Percentiles rank a stretch among this genome's conserved stretches.
Evolutionary conservation across 35 echinoderm and acorn worm genomes (phyloP).

Genomic region (Ophioderma brevispina): DNA sequence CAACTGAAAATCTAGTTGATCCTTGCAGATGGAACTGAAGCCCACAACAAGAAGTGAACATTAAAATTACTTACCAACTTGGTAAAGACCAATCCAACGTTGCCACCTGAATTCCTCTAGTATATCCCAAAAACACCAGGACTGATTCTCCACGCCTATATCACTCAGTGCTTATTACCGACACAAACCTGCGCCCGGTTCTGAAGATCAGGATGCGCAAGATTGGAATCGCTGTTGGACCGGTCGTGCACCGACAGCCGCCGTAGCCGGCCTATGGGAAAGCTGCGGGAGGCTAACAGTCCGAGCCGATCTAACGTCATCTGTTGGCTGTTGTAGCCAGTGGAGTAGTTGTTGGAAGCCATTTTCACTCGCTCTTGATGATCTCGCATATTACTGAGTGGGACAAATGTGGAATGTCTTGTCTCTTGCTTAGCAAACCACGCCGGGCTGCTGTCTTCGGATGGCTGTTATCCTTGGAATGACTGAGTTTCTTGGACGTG

Average conservation of each 20-base stretch:
- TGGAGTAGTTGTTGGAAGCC: not conserved
- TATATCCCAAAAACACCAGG: slow-evolving; percentile 92
- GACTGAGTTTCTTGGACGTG: too few species aligned
- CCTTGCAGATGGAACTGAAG: too few species aligned
- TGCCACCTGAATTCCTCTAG: slow-evolving; percentile 69
- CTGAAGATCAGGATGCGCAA: slow-evolving; percentile 78
- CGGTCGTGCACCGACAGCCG: slow-evolving; percentile 86
- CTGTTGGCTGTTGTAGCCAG: not conserved
- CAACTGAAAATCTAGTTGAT: too few species aligned
- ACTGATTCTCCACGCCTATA: slow-evolving; percentile 42
- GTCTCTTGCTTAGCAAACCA: too few species aligned
- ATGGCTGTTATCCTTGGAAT: too few species aligned
- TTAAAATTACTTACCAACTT: slow-evolving; percentile 79
- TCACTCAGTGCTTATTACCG: slow-evolving; percentile 85
- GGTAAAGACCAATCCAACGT: slow-evolving; percentile 95
- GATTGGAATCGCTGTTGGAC: slow-evolving; percentile 89
- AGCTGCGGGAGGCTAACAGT: slow-evolving; percentile 50
- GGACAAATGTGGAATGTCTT: not conserved
- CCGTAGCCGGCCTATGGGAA: slow-evolving; percentile 65
- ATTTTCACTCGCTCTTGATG: not conserved
- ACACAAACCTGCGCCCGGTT: slow-evolving; percentile 66
- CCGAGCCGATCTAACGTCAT: slow-evolving; percentile 66
- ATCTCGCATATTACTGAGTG: not conserved
- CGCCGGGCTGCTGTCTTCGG: too few species aligned
- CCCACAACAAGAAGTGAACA: too few species aligned